Conservation (phyloP, 2,888 invertebrate species). For the Homarus gammarus region DNA sequence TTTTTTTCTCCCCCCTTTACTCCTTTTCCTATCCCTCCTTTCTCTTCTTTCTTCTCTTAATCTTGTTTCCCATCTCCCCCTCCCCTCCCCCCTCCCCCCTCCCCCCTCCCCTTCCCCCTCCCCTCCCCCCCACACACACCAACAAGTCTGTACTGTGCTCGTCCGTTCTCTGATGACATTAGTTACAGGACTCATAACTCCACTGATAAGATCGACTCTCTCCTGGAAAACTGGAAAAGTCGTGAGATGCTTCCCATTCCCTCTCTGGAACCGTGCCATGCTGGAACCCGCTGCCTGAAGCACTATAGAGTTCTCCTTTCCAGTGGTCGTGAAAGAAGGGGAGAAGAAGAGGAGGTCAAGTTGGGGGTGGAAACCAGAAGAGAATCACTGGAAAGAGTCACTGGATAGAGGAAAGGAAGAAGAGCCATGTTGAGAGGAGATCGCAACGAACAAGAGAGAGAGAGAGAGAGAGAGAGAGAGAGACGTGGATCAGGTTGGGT, state of each 20-base stretch:
- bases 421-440: no score
- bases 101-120: background rate
- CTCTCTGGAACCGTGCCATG: constrained; percentile 40
- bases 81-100: background rate
- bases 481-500: background rate
- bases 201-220: constrained; percentile 43
- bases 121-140: background rate
- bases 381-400: background rate
- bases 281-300: background rate
- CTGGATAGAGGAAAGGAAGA: no score
- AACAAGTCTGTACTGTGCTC: background rate
- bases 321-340: background rate
- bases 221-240: constrained; percentile 43
- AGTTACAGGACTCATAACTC: constrained; percentile 52
- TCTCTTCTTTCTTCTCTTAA: background rate
- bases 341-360: background rate
- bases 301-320: background rate
- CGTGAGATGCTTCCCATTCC: constrained; percentile 37
- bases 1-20: background rate
- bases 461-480: background rate
- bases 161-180: constrained; percentile 25
- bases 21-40: background rate
- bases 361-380: background rate
- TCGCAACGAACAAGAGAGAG: no score
- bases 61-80: background rate